Base-by-base conservation (phyloP, 2,113 vertebrate species). In the Amblyornis subalaris region DNA sequence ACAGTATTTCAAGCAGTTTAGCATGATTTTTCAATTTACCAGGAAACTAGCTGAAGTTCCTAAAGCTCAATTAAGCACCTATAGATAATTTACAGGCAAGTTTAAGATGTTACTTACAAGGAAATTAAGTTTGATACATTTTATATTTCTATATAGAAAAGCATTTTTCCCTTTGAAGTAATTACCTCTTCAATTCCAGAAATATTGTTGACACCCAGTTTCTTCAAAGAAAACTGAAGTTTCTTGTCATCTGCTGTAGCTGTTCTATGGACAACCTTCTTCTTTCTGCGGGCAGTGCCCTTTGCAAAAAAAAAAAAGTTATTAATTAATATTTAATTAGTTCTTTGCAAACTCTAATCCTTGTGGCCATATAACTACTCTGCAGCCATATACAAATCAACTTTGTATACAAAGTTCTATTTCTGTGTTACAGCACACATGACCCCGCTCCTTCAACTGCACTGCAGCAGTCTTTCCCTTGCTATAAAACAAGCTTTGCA, bases 261-360 rank as follows among this genome's bases (percentile, higher is more conserved):
- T 85, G 99, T 99, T 98, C 99, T 99, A 84, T 99, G 99, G 31
- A 99, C 99, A 85, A 99, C 99, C 98, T 99, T 99, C 99, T 99
- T 99, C 99, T 99, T 99, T 98, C 99, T 99, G 96, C 99, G 99
- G 81, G 99, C 99, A 79, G 98, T 99, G 48, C 99, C 99, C 99
- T 99, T 51, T 29, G 8, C 9, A 55, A 44, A 61, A 60, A 36
- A 60, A 36, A 60, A 90, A 64, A 45, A 73, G 7, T 67, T 66
- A 77, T 6, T 47, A 51, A 54, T 29, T 10, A 70, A 22, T 72
- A 76, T 5, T 85, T 22, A 33, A 79, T 24, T 25, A 58, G 55
- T 42, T 91, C 73, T 87, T 79, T 51, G 54, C 16, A 42, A 92
- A 79, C 38, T 69, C 35, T 62, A 50, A 85, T 66, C 25, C 44